A percentile compares a stretch with the other conserved stretches of the same genome.
Evolutionary conservation across 2,797 vertebrate species (phyloP).

Genomic region (Megalops cyprinoides): DNA sequence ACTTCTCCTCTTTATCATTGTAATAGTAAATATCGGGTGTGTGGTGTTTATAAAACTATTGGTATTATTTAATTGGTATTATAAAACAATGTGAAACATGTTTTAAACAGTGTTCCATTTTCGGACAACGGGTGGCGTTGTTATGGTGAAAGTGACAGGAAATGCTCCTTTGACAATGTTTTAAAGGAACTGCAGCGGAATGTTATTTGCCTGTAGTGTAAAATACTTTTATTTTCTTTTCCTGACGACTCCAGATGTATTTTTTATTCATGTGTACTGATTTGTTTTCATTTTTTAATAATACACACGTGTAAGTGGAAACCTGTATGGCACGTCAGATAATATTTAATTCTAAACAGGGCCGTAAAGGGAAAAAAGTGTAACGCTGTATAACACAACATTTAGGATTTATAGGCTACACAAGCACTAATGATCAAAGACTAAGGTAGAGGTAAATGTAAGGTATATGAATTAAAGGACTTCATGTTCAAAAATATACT

Average conservation of each 20-base stretch:
- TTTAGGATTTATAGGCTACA: too few relatives aligned
- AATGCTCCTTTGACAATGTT: not conserved
- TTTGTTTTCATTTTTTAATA: not conserved
- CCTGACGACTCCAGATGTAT: not conserved
- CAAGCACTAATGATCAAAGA: not conserved
- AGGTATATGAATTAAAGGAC: not conserved
- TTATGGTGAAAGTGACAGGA: not conserved
- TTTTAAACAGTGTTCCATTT: not conserved
- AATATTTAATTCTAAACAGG: not conserved
- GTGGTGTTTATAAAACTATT: not conserved
- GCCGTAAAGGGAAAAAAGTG: not conserved
- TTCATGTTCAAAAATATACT: not conserved
- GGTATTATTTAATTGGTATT: not conserved
- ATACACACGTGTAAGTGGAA: not conserved
- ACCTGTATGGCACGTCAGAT: too few relatives aligned
- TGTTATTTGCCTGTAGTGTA: not conserved
- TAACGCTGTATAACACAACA: not conserved
- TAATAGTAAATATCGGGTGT: not conserved
- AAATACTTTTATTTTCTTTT: not conserved
- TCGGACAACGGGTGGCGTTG: constrained; percentile 7
- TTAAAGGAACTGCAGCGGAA: not conserved
- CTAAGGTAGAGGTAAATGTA: too few relatives aligned
- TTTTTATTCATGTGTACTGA: not conserved
- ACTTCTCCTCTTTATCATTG: not conserved
- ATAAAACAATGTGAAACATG: not conserved